phyloP scores from a whole-genome alignment of 2,113 vertebrate species.

The Ptyas mucosa region DNA sequence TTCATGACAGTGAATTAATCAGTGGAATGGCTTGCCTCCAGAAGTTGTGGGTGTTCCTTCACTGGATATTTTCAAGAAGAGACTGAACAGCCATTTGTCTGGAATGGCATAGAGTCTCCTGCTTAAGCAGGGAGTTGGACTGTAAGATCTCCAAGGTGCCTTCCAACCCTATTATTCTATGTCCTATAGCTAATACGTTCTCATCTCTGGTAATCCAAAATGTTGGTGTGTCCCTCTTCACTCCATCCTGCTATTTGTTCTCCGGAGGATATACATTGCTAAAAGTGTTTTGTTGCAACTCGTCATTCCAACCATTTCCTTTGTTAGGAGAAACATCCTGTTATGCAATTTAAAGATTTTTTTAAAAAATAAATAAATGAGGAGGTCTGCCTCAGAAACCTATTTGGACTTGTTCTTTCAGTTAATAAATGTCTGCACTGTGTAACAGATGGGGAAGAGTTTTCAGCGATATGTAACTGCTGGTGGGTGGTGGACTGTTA shows the following conservation, averaged over 20 bases:
- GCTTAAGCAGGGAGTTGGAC: neutral
- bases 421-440: neutral
- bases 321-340: neutral
- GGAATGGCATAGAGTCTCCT: neutral
- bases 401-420: neutral
- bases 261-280: neutral
- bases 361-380: no score
- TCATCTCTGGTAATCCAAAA: neutral
- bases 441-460: neutral
- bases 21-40: neutral
- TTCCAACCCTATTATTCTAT: neutral
- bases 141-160: neutral
- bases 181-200: neutral
- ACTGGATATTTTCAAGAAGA: neutral
- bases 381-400: neutral
- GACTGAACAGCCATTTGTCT: neutral
- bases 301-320: neutral
- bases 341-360: neutral
- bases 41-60: neutral
- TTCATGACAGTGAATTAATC: neutral
- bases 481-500: neutral
- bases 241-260: neutral
- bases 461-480: neutral
- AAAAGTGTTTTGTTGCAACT: neutral
- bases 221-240: neutral